Evolutionary conservation across 2,888 invertebrate genomes (phyloP), one percentile per base, ranked within the genome.

Genomic region (Drosophila niveifrons): DNA sequence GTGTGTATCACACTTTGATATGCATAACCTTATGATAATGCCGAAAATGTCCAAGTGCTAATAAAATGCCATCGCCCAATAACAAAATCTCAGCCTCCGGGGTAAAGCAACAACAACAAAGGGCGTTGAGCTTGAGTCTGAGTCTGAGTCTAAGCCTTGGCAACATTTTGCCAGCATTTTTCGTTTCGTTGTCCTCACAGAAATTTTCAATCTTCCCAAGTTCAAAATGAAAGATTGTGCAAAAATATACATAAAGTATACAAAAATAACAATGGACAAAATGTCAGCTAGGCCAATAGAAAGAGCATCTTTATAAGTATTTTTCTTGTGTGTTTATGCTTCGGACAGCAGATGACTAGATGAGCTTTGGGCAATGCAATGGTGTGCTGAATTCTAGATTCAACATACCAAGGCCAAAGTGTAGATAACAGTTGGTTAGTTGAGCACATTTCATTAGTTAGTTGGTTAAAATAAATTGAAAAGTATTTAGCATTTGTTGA

Each of bases 21-120:
- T 76, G 76, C 80, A 59, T 64, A 80, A 31, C 63, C 82, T 78
- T 78, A 81, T 75, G 75, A 75, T 84, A 80, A 80, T 80, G 76
- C 51, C 66, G 18, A 75, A 53, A 68, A 68, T 79, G 68, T 66
- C 68, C 62, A 57, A 66, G 78, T 75, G 78, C 68, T 78, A 84
- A 80, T 81, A 72, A 75, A 75, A 75, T 71, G 52, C 55, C 79
- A 43, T 34, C 47, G 62, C 39, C 41, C 50, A 57, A 72, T 62
- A 41, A 34, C 39, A 43, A 41, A 62, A 62, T 70, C 74, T 15
- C 34, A 36, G 77, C 72, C 78, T 59, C 15, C 29, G 34, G 76
- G 67, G 71, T 57, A 29, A 57, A 36, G 1, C 55, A 23, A 23
- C 55, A 23, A 23, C 55, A 58, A 53, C 52, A 66, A 52, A 31